These are phyloP conservation scores for Paraescarpia echinospica DNA, from an alignment of 1,140 invertebrate species.

Conservation along the genomic window DNA sequence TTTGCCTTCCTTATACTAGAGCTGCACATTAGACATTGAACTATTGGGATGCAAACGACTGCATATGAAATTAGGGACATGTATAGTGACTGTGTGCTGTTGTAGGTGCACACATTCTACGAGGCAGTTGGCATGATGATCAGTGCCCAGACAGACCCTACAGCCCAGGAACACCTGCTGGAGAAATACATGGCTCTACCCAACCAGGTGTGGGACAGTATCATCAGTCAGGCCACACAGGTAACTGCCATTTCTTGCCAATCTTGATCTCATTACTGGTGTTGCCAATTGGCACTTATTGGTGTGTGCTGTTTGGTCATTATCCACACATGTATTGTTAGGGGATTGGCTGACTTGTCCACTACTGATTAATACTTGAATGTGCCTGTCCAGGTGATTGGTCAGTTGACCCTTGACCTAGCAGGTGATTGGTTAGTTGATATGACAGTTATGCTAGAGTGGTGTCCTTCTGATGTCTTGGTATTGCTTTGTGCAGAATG, in stretches of 20 bases:
- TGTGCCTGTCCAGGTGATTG: neutral
- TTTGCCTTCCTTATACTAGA: neutral
- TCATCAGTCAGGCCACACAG: slow-evolving; percentile 85
- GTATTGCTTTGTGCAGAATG: slow-evolving; percentile 68
- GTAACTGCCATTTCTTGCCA: slow-evolving; percentile 6
- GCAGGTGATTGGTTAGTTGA: slow-evolving; percentile 19
- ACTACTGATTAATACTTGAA: neutral
- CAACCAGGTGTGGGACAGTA: slow-evolving; percentile 99
- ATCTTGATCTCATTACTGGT: slow-evolving; percentile 15
- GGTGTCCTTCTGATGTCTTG: slow-evolving; percentile 30
- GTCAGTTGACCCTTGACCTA: slow-evolving; percentile 16
- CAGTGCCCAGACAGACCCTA: slow-evolving; percentile 86
- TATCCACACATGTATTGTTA: neutral
- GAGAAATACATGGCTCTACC: slow-evolving; percentile 97
- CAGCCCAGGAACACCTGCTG: slow-evolving; percentile 86
- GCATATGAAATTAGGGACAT: neutral
- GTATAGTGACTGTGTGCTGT: slow-evolving; percentile 30
- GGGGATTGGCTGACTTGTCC: neutral
- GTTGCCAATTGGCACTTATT: neutral
- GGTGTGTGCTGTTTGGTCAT: neutral
- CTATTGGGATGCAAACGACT: neutral
- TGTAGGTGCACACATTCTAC: slow-evolving; percentile 98
- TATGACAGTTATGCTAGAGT: slow-evolving; percentile 31
- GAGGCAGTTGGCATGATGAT: slow-evolving; percentile 99
- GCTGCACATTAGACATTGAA: neutral